Base-by-base conservation (phyloP, 2,888 invertebrate genomes). In the Epinotia nisella region DNA sequence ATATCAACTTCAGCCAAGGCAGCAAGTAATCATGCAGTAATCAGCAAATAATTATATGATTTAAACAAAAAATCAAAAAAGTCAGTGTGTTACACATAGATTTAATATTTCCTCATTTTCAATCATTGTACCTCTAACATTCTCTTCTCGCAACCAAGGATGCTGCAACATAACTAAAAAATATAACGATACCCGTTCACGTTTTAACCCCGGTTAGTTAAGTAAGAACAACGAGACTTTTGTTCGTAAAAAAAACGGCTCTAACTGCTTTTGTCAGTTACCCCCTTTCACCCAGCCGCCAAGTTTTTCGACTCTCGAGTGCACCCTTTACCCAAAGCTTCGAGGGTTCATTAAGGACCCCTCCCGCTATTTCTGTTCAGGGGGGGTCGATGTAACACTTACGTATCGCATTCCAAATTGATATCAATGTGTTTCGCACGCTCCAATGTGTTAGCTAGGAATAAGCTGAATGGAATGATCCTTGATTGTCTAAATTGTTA, bases 301-400 rank as follows among this genome's bases (percentile, higher is more conserved):
- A 29, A 35, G 62, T 53, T 24, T 58, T 35, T 64, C 29, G 17
- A 29, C 19, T 21, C 53, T 64, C 53, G 19, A 65, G 65, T 53
- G 65, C 55, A 65, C 65, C 65, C 65, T 65, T 65, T 55, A 65
- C 53, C 64, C 39, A 65, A 55, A 65, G 64, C 65, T 65, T 65
- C 35, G 10, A 65, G 65, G 39, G 55, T 65, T 65, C 65, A 55
- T 65, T 65, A 64, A 64, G 53, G 51, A 35, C 21, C 19, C 53
- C 53, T 53, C 55, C 55, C 53, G 65, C 55, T 55, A 65, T 65
- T 65, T 65, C 19, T 65, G 29, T 58, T 58, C 15, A 5, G 13
- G n/a, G 49, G 49, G 1, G 49, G 5, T 49, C 49, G 7, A 49
- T 49, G 7, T n/a, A n/a, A 49, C 49, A 49, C n/a, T 49, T 15